Evolutionary conservation across 2,888 invertebrate species (phyloP).

Genomic region (Terebella lapidaria): DNA sequence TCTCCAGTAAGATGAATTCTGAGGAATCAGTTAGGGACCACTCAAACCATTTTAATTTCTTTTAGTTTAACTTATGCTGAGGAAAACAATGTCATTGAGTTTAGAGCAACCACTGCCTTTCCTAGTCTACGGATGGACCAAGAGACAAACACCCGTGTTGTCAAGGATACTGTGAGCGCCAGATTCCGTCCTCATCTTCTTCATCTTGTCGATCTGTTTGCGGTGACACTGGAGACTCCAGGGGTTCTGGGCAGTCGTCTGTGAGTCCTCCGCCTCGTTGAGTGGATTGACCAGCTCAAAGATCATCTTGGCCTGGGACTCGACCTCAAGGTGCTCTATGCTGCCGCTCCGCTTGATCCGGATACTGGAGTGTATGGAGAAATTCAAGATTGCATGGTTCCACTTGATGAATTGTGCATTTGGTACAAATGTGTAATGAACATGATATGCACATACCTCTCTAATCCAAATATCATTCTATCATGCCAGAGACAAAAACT

Average conservation of each 20-base stretch:
- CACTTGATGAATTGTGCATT: no score
- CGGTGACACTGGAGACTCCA: slow-evolving; percentile 59
- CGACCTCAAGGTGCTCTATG: slow-evolving; percentile 39
- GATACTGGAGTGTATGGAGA: slow-evolving; percentile 33
- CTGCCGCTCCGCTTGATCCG: slow-evolving; percentile 51
- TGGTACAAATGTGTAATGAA: background rate
- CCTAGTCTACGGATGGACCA: background rate
- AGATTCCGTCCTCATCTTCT: no score
- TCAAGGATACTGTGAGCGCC: slow-evolving; percentile 30
- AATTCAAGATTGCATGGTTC: background rate
- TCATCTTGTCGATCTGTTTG: slow-evolving; percentile 52
- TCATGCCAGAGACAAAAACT: background rate
- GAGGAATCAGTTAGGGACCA: slow-evolving; percentile 9
- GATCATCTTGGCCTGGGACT: slow-evolving; percentile 19
- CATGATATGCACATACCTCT: background rate
- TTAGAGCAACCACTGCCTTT: no score
- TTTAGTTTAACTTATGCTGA: no score
- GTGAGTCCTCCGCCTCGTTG: background rate
- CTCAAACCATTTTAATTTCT: no score
- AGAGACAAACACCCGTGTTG: background rate
- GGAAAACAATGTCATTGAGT: background rate
- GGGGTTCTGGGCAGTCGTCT: slow-evolving; percentile 51
- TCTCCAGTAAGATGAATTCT: slow-evolving; percentile 61
- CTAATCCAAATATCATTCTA: background rate
- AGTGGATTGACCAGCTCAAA: slow-evolving; percentile 9